A percentile compares a stretch with the other conserved stretches of the same genome.
phyloP scores from a whole-genome alignment of 2,797 vertebrate species.

The Graptemys geographica region DNA sequence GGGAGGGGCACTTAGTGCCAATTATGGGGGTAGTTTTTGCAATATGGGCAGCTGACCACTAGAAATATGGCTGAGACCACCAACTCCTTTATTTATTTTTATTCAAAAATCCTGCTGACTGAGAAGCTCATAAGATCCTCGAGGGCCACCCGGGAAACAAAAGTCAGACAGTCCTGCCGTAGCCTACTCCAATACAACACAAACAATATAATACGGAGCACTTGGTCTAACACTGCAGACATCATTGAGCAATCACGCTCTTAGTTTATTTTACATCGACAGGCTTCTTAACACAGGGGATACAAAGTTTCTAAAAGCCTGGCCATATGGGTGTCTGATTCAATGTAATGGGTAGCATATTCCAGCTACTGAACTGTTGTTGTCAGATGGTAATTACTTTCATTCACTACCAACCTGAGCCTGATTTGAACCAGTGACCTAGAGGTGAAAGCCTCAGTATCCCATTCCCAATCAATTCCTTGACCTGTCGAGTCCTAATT shows the following conservation, averaged over 20 bases:
- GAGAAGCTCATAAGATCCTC: slow-evolving; percentile 57
- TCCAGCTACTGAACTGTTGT: neutral
- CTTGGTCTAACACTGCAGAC: neutral
- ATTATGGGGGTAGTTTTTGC: slow-evolving; percentile 47
- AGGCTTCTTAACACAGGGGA: neutral
- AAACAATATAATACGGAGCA: neutral
- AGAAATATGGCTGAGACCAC: slow-evolving; percentile 54
- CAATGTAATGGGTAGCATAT: neutral
- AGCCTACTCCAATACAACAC: neutral
- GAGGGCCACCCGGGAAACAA: slow-evolving; percentile 4
- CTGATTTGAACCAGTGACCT: neutral
- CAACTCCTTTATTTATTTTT: slow-evolving; percentile 66
- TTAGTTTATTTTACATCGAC: neutral
- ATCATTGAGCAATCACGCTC: neutral
- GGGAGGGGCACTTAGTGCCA: slow-evolving; percentile 37
- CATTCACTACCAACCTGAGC: neutral
- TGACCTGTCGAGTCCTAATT: neutral
- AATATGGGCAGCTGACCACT: slow-evolving; percentile 52
- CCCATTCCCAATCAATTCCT: neutral
- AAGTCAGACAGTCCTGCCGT: slow-evolving; percentile 18
- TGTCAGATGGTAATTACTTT: neutral
- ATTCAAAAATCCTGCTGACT: slow-evolving; percentile 58
- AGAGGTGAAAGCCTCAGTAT: neutral
- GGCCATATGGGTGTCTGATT: neutral
- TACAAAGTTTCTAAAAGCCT: neutral